Evolutionary conservation across 92 coral and sea anemone species (phyloP), one percentile per base, ranked within the genome.

Genomic region (Muricea muricata): DNA sequence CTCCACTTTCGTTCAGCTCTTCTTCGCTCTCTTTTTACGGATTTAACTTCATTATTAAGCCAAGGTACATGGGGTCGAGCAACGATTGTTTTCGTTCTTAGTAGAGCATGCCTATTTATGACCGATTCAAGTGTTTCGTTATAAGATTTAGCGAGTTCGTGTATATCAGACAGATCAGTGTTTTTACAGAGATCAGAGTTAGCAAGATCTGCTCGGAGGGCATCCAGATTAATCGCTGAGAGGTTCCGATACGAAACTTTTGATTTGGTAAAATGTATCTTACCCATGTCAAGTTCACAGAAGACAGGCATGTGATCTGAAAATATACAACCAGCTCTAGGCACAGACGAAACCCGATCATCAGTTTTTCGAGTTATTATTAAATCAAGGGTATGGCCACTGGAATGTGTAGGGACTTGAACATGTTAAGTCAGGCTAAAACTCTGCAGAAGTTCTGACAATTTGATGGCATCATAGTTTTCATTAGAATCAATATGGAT

Each of bases 281-380:
- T 37, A 30, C 17, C 35, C 3, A 10, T 1, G 15, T 50, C 35
- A 0, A 81, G 78, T 48, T 58, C 1, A 37, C 86, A 81, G 29
- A 41, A 45, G 7, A 45, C 86, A 42, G 86, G 78, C 65, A 58
- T 81, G 25, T 81, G 86, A 55, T 81, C 61, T 20, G 86, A 65
- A 42, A 81, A 81, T 17, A 81, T 15, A 29, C 71, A 66, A 26
- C 30, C 72, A 15, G 78, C 60, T 35, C 1, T 39, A 18, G 86
- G 86, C 20, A 18, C 8, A 37, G 73, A 48, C 17, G 34, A 11
- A 80, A 35, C 33, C 3, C 34, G 3, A 10, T 78, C 3, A 10
- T 78, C 83, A 32, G 68, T 54, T 20, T 54, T 30, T 14, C 70
- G 41, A 23, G 70, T 55, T 10, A 56, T 24, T 13, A 78, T 78